Evolutionary conservation across 2,797 vertebrate genomes (phyloP), one percentile per base, ranked within the genome.

Genomic region (Huso huso): DNA sequence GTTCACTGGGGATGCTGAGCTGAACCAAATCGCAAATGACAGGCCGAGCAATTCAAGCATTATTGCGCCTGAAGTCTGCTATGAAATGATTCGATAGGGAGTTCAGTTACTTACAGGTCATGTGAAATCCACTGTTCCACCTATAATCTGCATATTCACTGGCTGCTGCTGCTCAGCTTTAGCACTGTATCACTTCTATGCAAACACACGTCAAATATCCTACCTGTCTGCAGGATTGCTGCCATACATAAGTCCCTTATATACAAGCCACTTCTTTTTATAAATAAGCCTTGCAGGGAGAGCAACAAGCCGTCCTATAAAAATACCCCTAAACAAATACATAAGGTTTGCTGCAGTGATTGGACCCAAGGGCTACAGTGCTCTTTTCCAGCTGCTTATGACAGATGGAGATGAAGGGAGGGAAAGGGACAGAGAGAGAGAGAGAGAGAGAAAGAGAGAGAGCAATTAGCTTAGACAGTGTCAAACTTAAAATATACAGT

Each of bases 331-430:
- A 57, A 51, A 65, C 6, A 65, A 11, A 48, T 6, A 65, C 8
- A 18, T 11, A 55, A 63, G 63, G 61, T 61, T 49, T 10, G 68
- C 69, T 12, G 55, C 75, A 76, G 69, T 67, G 64, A 72, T 71
- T 72, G 76, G 70, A 58, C 51, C 74, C 70, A 73, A 70, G 67
- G 74, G 77, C 60, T 48, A 62, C 51, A 8, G 48, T 65, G 70
- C 59, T 68, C 71, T 68, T 62, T 58, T 66, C 66, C 58, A 59
- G 53, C 13, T 50, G 49, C 63, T 15, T 12, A 65, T 55, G 65
- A 49, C n/a, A 10, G 65, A 63, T 62, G 61, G 66, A 12, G 65
- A 63, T 15, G 65, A 37, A 60, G 60, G 52, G n/a, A 63, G 60
- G 58, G 50, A 70, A 3, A 63, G 7, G 12, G 1, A 51, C 10